Conservation (phyloP, 2,888 invertebrate genomes). For the Ctenicera cuprea region DNA sequence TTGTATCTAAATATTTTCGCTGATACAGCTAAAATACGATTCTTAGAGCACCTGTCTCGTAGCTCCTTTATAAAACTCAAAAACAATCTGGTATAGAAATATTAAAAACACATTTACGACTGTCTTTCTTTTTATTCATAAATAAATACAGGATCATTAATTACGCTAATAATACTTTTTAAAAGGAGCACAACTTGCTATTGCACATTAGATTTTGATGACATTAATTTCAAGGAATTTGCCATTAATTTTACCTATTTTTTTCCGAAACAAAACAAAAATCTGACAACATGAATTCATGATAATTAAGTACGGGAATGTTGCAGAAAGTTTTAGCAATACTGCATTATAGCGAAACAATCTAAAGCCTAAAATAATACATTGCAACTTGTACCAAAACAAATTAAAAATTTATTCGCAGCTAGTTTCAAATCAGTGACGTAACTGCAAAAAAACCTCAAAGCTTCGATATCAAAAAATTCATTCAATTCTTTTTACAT, state of each 20-base stretch:
- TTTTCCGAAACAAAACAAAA: not conserved
- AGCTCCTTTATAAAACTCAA: too few species aligned
- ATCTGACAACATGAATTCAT: not conserved
- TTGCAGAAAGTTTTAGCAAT: slow-evolving; percentile 4
- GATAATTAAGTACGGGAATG: too few species aligned
- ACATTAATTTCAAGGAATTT: not conserved
- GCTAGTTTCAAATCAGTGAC: slow-evolving; percentile 8
- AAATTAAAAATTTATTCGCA: not conserved
- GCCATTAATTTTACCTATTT: not conserved
- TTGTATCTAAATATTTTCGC: too few species aligned
- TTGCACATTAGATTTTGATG: slow-evolving; percentile 57
- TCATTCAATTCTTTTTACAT: not conserved
- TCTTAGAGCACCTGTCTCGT: too few species aligned
- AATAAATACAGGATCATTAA: slow-evolving; percentile 59
- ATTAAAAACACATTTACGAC: not conserved
- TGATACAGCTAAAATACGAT: too few species aligned
- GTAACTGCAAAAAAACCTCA: not conserved
- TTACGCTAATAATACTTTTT: slow-evolving; percentile 65
- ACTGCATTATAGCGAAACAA: not conserved
- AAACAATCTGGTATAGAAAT: too few species aligned
- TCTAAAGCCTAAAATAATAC: slow-evolving; percentile 7
- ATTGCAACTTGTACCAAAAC: not conserved
- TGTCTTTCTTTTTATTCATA: slow-evolving; percentile 55
- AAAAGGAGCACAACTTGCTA: slow-evolving; percentile 60
- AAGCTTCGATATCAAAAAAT: not conserved